Conservation (phyloP, 1,140 invertebrate genomes). For the Nephila pilipes region DNA sequence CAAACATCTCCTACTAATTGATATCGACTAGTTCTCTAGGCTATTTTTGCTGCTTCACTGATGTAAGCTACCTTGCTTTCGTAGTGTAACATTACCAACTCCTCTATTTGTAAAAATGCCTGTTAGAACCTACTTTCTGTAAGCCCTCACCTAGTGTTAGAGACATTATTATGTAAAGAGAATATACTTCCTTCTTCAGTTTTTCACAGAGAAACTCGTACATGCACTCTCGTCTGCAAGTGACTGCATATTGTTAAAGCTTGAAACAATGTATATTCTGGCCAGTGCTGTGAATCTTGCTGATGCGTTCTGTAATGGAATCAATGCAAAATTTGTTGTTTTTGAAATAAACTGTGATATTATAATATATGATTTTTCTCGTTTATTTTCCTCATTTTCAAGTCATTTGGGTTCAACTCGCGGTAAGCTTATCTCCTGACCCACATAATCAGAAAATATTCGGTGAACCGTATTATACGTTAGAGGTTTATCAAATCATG, state of each 20-base stretch:
- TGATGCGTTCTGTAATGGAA: constrained; percentile 54
- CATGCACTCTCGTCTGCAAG: constrained; percentile 51
- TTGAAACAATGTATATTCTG: constrained; percentile 68
- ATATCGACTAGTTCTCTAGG: constrained; percentile 13
- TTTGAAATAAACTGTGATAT: constrained; percentile 76
- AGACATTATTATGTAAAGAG: neutral
- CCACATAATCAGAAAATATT: too few species aligned
- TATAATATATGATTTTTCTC: neutral
- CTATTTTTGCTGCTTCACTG: constrained; percentile 10
- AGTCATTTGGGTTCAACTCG: too few species aligned
- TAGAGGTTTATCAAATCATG: too few species aligned
- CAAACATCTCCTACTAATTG: neutral
- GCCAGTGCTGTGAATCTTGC: constrained; percentile 59
- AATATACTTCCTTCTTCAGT: constrained; percentile 34
- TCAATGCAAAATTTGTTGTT: constrained; percentile 69
- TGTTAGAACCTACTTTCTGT: constrained; percentile 45
- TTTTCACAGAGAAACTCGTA: constrained; percentile 27
- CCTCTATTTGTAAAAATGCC: constrained; percentile 25
- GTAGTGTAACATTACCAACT: constrained; percentile 6
- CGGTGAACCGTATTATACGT: too few species aligned
- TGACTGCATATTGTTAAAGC: constrained; percentile 68
- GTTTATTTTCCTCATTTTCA: too few species aligned
- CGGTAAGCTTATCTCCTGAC: too few species aligned
- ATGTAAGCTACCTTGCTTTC: constrained; percentile 22
- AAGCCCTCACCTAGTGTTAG: constrained; percentile 31